A percentile compares a stretch with the other conserved stretches of the same genome.
These are phyloP conservation scores for Parapsyche elsis DNA, from an alignment of 1,140 invertebrate genomes.

Conservation along the genomic window DNA sequence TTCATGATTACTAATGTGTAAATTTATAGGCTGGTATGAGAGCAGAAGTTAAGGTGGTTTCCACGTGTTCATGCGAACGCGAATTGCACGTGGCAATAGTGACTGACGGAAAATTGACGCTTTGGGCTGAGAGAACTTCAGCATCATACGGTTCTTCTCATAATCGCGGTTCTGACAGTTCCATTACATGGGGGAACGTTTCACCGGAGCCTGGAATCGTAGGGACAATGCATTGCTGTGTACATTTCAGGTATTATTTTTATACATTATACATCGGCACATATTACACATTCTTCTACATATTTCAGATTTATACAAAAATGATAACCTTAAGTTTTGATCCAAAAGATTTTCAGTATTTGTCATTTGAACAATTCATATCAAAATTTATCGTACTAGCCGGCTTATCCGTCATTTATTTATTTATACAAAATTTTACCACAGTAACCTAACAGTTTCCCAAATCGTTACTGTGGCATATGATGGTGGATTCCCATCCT, in stretches of 20 bases:
- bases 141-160: slow-evolving; percentile 57
- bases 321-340: too few species aligned
- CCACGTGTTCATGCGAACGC: slow-evolving; percentile 72
- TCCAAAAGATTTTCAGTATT: too few species aligned
- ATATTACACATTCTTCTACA: too few species aligned
- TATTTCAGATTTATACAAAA: too few species aligned
- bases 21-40: slow-evolving; percentile 68
- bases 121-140: slow-evolving; percentile 63
- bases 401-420: too few species aligned
- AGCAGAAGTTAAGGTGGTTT: slow-evolving; percentile 70
- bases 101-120: slow-evolving; percentile 71
- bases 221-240: slow-evolving; percentile 68
- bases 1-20: neutral
- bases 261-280: neutral
- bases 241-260: slow-evolving; percentile 69
- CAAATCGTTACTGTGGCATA: too few species aligned
- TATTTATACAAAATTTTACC: too few species aligned
- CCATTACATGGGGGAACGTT: slow-evolving; percentile 51
- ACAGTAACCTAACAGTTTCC: too few species aligned
- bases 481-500: too few species aligned
- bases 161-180: slow-evolving; percentile 57
- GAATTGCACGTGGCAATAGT: slow-evolving; percentile 70
- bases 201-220: slow-evolving; percentile 56
- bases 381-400: too few species aligned
- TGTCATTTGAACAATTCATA: too few species aligned